Base-by-base conservation (phyloP, 2,113 vertebrate genomes). In the Phylloscopus trochilus region DNA sequence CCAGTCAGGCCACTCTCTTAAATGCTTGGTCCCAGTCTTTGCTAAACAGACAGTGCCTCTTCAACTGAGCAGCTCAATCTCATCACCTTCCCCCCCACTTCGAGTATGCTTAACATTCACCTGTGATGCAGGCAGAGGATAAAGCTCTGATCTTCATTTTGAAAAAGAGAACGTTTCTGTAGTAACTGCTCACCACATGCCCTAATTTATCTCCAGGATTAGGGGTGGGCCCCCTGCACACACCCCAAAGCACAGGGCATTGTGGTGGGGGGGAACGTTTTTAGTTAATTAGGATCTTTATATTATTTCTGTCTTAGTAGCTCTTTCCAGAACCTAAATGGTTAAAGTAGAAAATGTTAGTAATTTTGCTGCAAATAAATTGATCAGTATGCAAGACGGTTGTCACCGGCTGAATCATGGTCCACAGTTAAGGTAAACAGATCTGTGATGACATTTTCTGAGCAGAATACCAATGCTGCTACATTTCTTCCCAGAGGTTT, bases 361-460 rank as follows among this genome's bases (percentile, higher is more conserved):
- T 97, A 96, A 94, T 97, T 97, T 94, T 96, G 93, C 97, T 96
- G 97, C 97, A 98, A 96, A 97, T 97, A 97, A 97, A 97, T 97
- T 96, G 97, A 98, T 98, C 98, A 98, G 97, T 98, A 98, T 98
- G 98, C 98, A 97, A 97, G 97, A 97, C 96, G 88, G 96, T 98
- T 97, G 97, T 98, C 97, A 96, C 94, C 62, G 85, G 96, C 97
- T 97, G 98, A 98, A 98, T 98, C 98, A 98, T 97, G 97, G 97
- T 95, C 97, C 97, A 97, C 97, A 96, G 97, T 97, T 97, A 98
- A 98, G 98, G 98, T 98, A 98, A 98, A 98, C 97, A 98, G 97
- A 98, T 98, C 97, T 97, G 97, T 95, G 98, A 97, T 98, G 98
- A 97, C 98, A 96, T 96, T 97, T 98, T 98, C 97, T 97, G 97